phyloP scores from a whole-genome alignment of 2,113 vertebrate genomes.

The Rousettus leschenaultii region DNA sequence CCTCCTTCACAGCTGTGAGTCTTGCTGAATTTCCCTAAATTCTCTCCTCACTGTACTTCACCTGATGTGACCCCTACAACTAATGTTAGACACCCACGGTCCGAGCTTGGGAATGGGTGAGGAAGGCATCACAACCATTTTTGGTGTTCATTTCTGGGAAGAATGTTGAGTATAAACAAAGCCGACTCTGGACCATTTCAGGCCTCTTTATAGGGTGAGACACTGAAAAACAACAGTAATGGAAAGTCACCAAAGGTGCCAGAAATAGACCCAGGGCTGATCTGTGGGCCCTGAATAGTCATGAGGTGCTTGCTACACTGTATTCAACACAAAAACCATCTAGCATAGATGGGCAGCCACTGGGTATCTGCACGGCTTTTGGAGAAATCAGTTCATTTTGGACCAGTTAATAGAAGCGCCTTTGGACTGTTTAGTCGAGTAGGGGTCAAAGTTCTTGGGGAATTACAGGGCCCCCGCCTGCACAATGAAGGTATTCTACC shows the following conservation, averaged over 20 bases:
- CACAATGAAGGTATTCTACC: neutral
- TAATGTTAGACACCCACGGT: neutral
- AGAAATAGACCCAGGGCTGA: neutral
- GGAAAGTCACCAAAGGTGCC: slow-evolving; percentile 26
- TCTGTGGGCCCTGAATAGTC: neutral
- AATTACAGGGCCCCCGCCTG: fast-evolving
- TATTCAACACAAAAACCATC: neutral
- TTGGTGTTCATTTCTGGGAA: slow-evolving; percentile 1
- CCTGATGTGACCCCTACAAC: neutral
- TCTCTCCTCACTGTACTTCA: neutral
- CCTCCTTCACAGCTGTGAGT: neutral
- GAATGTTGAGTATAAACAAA: slow-evolving; percentile 56
- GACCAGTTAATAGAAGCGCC: neutral
- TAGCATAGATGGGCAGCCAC: neutral
- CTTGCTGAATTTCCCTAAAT: neutral
- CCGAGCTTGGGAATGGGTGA: neutral
- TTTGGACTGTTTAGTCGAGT: neutral
- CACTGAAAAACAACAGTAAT: neutral
- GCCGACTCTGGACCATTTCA: neutral
- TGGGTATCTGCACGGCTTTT: neutral
- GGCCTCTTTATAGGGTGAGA: neutral
- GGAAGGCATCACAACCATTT: slow-evolving; percentile 17
- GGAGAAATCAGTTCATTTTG: neutral
- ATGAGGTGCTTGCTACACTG: fast-evolving
- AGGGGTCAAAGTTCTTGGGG: neutral